Evolutionary conservation across 1,140 invertebrate genomes (phyloP).

Genomic region (Aphelinus certus): DNA sequence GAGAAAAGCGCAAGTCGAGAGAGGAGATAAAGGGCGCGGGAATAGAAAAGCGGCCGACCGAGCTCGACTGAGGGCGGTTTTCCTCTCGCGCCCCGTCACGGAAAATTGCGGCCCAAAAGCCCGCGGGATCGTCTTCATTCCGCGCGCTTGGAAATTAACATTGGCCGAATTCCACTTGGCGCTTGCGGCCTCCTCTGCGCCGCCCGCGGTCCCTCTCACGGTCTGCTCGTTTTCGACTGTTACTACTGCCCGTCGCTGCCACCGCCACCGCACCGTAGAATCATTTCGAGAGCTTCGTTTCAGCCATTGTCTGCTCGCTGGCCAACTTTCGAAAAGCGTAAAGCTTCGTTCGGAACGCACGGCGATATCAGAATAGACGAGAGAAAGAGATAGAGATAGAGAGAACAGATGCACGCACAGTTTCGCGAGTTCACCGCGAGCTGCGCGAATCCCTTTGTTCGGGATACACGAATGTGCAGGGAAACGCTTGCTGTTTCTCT

Average conservation of each 20-base stretch:
- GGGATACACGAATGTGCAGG: too few relatives aligned
- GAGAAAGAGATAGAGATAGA: background rate
- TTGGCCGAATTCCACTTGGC: slow-evolving; percentile 34
- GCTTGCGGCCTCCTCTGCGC: too few relatives aligned
- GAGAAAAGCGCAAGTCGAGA: too few relatives aligned
- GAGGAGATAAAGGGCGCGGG: background rate
- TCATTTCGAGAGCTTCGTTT: too few relatives aligned
- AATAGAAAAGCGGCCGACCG: background rate
- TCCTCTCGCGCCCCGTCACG: background rate
- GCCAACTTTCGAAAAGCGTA: too few relatives aligned
- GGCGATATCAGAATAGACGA: background rate
- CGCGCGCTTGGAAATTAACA: slow-evolving; percentile 31
- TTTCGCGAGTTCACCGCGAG: too few relatives aligned
- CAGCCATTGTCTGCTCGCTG: too few relatives aligned
- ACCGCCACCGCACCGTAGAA: too few relatives aligned
- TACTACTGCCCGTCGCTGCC: too few relatives aligned
- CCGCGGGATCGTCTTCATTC: background rate
- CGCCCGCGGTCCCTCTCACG: background rate
- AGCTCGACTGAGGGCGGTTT: background rate
- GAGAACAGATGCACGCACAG: background rate
- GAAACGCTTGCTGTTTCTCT: too few relatives aligned
- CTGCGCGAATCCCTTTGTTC: too few relatives aligned
- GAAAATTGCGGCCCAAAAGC: slow-evolving; percentile 5
- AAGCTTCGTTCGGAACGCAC: too few relatives aligned
- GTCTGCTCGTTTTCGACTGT: background rate